Evolutionary conservation across 2,797 vertebrate species (phyloP).

Genomic region (Gorsachius magnificus): DNA sequence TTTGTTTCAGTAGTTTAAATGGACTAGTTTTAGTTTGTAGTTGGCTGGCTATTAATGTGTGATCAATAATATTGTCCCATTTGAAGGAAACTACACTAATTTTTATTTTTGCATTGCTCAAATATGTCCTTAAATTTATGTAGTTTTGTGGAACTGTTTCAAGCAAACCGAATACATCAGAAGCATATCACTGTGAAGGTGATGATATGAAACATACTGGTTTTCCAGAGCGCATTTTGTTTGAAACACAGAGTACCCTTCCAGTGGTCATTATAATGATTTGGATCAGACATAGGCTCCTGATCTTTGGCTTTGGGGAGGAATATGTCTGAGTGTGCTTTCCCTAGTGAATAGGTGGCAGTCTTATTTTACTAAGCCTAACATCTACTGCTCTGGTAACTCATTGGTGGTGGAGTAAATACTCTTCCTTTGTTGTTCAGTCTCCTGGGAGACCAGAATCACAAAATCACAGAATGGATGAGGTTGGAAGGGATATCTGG

Average conservation of each 20-base stretch:
- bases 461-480: neutral
- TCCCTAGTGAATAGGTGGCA: neutral
- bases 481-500: neutral
- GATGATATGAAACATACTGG: neutral
- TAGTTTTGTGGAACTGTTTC: neutral
- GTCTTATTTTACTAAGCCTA: neutral
- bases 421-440: neutral
- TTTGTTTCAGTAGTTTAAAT: neutral
- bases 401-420: neutral
- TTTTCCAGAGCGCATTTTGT: neutral
- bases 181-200: neutral
- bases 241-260: neutral
- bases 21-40: neutral
- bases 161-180: neutral
- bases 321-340: neutral
- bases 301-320: neutral
- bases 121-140: neutral
- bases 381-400: neutral
- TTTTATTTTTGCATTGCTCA: neutral
- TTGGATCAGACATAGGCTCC: neutral
- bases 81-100: neutral
- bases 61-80: too few species aligned
- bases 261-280: neutral
- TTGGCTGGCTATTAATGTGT: neutral
- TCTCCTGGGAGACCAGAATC: neutral